Conservation (phyloP, 1,140 invertebrate species). For the Spodoptera litura region DNA sequence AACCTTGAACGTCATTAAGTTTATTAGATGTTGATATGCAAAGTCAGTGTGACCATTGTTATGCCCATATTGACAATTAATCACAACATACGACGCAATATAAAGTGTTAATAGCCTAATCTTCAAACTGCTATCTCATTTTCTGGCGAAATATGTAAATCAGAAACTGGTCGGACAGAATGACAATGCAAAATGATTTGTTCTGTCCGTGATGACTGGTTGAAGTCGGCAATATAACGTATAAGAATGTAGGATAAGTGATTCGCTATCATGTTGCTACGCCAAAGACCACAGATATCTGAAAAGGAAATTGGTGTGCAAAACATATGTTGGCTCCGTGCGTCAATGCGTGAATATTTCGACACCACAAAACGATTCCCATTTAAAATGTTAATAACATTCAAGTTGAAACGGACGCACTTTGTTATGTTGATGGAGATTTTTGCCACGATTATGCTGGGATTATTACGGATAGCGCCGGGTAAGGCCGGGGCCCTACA, state of each 20-base stretch:
- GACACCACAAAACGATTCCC: slow-evolving; percentile 35
- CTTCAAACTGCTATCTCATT: neutral
- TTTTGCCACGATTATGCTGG: slow-evolving; percentile 9
- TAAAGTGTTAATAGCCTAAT: neutral
- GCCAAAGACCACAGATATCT: neutral
- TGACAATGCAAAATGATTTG: neutral
- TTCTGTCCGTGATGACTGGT: neutral
- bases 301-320: slow-evolving; percentile 18
- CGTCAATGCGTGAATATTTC: slow-evolving; percentile 58
- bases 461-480: neutral
- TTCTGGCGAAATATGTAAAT: neutral
- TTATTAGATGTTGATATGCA: slow-evolving; percentile 9
- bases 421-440: slow-evolving; percentile 15
- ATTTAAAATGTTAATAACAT: slow-evolving; percentile 37
- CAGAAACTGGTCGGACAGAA: neutral
- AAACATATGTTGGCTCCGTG: slow-evolving; percentile 35
- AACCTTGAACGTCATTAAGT: neutral
- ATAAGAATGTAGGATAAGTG: too few relatives aligned
- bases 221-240: neutral
- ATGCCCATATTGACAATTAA: neutral
- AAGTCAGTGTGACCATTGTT: slow-evolving; percentile 3
- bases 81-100: neutral
- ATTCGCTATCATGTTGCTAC: too few relatives aligned
- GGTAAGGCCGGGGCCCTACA: neutral
- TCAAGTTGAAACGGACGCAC: slow-evolving; percentile 16